A percentile compares a stretch with the other conserved stretches of the same genome.
Evolutionary conservation across 2,797 vertebrate species (phyloP).

Genomic region (Argyrosomus regius): DNA sequence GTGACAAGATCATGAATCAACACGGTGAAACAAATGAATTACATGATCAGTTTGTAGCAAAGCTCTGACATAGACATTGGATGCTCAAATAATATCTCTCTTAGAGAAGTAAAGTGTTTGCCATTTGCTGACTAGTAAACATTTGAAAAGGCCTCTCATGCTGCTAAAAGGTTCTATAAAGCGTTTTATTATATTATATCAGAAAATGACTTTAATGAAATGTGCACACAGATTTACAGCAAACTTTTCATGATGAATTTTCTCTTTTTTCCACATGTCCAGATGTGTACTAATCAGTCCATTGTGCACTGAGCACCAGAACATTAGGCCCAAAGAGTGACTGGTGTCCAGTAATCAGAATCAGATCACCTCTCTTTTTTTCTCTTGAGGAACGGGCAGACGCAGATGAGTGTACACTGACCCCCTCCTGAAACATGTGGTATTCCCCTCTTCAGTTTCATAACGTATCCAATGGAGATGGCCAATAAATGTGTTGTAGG

Average conservation of each 20-base stretch:
- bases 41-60: constrained; percentile 44
- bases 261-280: constrained; percentile 53
- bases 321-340: constrained; percentile 38
- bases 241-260: constrained; percentile 56
- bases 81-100: constrained; percentile 1
- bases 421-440: constrained; percentile 52
- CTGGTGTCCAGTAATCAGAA: constrained; percentile 65
- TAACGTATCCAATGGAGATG: constrained; percentile 34
- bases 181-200: constrained; percentile 35
- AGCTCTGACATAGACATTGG: neutral
- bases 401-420: constrained; percentile 46
- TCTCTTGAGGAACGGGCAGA: constrained; percentile 48
- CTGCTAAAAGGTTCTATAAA: constrained; percentile 3
- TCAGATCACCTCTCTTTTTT: constrained; percentile 59
- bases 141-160: neutral
- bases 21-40: constrained; percentile 43
- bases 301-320: constrained; percentile 62
- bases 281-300: constrained; percentile 80
- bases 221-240: constrained; percentile 54
- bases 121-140: constrained; percentile 5
- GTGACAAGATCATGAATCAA: constrained; percentile 56
- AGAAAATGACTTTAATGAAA: constrained; percentile 47
- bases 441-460: constrained; percentile 46
- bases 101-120: neutral
- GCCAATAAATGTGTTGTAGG: constrained; percentile 37